phyloP scores from a whole-genome alignment of 2,113 vertebrate species.

The Cochlearius cochlearius region DNA sequence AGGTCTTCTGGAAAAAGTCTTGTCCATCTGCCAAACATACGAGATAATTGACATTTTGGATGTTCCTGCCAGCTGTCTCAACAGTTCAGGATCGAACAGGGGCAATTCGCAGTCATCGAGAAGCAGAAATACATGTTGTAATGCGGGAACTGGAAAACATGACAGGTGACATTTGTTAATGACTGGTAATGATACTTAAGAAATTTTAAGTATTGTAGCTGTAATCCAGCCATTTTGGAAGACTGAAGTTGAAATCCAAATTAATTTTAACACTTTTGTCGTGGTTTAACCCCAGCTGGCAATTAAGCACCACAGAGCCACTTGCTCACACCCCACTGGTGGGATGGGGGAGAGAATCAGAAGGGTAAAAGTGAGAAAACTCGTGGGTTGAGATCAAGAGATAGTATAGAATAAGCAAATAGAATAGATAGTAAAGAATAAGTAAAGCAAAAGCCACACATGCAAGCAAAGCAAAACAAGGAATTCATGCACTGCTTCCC shows the following conservation, averaged over 20 bases:
- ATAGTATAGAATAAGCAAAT: too few species aligned
- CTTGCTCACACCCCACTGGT: too few species aligned
- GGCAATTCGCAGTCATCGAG: not conserved
- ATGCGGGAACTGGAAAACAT: slow-evolving; percentile 7
- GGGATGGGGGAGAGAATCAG: too few species aligned
- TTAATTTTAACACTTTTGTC: not conserved
- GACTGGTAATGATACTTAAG: slow-evolving; percentile 10
- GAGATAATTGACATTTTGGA: slow-evolving; percentile 51
- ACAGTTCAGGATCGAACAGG: not conserved
- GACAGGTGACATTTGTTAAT: slow-evolving; percentile 49
- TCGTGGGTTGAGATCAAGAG: too few species aligned
- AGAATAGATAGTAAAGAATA: too few species aligned
- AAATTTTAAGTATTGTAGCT: not conserved
- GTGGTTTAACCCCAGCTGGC: too few species aligned
- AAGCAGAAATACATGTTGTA: not conserved
- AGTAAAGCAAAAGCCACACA: too few species aligned
- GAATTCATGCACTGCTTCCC: too few species aligned
- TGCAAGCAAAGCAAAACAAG: too few species aligned
- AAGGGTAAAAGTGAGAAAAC: too few species aligned
- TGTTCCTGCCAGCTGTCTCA: slow-evolving; percentile 40
- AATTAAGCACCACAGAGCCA: too few species aligned
- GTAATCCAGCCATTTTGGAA: not conserved
- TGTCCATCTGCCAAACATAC: slow-evolving; percentile 52
- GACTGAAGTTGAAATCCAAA: not conserved
- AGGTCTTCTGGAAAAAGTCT: slow-evolving; percentile 37